These are phyloP conservation scores for Malacoctenus gilli DNA, from an alignment of 2,797 vertebrate species.

Conservation along the genomic window DNA sequence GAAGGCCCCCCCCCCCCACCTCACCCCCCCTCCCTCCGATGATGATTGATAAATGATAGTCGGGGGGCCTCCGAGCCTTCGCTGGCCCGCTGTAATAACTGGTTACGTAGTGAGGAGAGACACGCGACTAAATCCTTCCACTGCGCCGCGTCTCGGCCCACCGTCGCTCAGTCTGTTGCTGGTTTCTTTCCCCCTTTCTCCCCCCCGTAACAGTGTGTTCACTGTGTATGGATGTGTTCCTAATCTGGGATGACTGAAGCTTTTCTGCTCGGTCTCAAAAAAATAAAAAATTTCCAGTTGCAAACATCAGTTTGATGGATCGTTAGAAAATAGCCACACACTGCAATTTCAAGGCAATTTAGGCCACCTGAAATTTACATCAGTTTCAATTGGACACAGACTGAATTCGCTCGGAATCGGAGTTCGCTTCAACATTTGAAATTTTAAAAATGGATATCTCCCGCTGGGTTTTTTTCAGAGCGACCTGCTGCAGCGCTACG, in stretches of 20 bases:
- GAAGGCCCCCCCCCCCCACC: conserved; percentile 55
- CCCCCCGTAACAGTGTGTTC: conserved; percentile 57
- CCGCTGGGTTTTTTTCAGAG: too few species aligned
- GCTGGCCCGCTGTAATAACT: conserved; percentile 54
- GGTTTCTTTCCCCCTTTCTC: conserved; percentile 20
- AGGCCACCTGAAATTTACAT: conserved; percentile 68
- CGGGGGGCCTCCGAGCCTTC: conserved; percentile 38
- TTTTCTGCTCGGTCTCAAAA: conserved; percentile 40
- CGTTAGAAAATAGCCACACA: conserved; percentile 67
- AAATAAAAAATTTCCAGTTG: conserved; percentile 46
- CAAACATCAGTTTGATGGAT: conserved; percentile 70
- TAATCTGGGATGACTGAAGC: conserved; percentile 50
- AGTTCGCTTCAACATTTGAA: conserved; percentile 23
- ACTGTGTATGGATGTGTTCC: conserved; percentile 49
- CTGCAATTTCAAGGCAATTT: conserved; percentile 66
- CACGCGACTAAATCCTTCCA: conserved; percentile 68
- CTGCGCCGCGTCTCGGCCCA: conserved; percentile 33
- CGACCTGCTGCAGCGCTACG: too few species aligned
- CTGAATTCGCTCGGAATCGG: conserved; percentile 27
- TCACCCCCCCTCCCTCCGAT: conserved; percentile 37
- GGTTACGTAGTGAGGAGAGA: conserved; percentile 51
- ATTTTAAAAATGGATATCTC: conserved; percentile 19
- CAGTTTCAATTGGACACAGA: conserved; percentile 41
- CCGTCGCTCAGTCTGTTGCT: conserved; percentile 36
- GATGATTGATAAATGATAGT: conserved; percentile 75